These are phyloP conservation scores for Theodoxus fluviatilis DNA, from an alignment of 2,888 invertebrate genomes.

Conservation along the genomic window DNA sequence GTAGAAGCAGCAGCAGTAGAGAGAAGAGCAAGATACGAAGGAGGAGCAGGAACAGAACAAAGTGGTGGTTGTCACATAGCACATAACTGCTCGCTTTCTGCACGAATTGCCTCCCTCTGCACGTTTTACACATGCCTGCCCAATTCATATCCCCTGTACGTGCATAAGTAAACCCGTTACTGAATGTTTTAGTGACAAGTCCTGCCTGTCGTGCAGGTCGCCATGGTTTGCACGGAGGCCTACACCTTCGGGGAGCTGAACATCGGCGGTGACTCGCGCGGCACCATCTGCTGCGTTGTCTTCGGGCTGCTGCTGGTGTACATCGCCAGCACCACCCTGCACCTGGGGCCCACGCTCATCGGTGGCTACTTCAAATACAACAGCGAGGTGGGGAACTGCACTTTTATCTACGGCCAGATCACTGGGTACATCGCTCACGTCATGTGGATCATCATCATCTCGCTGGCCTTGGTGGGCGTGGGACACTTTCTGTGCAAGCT, in stretches of 20 bases:
- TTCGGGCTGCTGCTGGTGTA: conserved; percentile 65
- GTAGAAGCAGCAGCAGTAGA: no score
- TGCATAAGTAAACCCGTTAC: no score
- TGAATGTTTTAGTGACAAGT: no score
- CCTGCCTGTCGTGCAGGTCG: no score
- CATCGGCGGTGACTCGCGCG: conserved; percentile 55
- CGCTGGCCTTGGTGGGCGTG: conserved; percentile 57
- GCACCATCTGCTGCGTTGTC: conserved; percentile 61
- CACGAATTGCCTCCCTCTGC: no score
- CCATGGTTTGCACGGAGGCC: conserved; percentile 65
- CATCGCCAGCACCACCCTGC: conserved; percentile 62
- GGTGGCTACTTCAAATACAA: conserved; percentile 65
- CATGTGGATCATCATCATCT: conserved; percentile 65
- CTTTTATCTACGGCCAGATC: conserved; percentile 61
- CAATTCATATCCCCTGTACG: no score
- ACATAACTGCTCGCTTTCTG: no score
- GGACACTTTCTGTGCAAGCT: conserved; percentile 61
- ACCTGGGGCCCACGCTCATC: conserved; percentile 65
- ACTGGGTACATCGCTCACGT: conserved; percentile 64
- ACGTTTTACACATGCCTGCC: no score
- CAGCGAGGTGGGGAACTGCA: conserved; percentile 63
- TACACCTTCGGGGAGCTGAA: conserved; percentile 63
- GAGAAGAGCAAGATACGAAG: no score
- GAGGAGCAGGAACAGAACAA: no score
- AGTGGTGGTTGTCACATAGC: no score